A percentile compares a stretch with the other conserved stretches of the same genome.
phyloP scores from a whole-genome alignment of 2,113 vertebrate genomes.

The Danionella cerebrum region DNA sequence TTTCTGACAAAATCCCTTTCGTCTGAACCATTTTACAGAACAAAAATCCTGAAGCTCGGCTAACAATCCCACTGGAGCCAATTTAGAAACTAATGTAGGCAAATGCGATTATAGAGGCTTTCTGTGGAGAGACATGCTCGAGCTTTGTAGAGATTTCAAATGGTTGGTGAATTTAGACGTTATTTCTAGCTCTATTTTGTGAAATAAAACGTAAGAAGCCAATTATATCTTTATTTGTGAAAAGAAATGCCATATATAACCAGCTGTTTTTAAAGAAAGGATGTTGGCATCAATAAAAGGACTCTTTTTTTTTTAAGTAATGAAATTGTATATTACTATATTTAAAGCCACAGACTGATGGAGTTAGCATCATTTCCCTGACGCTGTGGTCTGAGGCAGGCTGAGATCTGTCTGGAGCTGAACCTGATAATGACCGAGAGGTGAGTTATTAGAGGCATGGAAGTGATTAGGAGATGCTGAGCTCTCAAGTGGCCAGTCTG shows the following conservation, averaged over 20 bases:
- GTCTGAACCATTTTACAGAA: constrained; percentile 50
- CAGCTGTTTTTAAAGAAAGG: no score
- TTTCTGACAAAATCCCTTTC: constrained; percentile 30
- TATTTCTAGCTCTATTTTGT: no score
- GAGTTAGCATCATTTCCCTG: no score
- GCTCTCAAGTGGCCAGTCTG: constrained; percentile 27
- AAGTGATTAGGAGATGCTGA: constrained; percentile 15
- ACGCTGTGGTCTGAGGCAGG: constrained; percentile 39
- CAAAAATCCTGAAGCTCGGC: constrained; percentile 49
- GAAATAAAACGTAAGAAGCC: no score
- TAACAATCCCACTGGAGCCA: constrained; percentile 62
- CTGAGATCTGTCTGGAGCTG: constrained; percentile 41
- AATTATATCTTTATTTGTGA: no score
- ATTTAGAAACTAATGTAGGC: constrained; percentile 57
- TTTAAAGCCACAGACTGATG: no score
- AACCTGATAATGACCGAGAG: constrained; percentile 58
- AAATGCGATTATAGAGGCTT: constrained; percentile 58
- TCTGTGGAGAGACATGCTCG: constrained; percentile 39
- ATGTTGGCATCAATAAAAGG: no score
- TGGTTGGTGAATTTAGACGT: no score
- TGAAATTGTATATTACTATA: no score
- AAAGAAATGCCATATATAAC: no score
- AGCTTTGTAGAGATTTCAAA: constrained; percentile 29
- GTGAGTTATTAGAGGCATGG: constrained; percentile 24
- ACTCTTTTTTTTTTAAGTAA: no score